These are phyloP conservation scores for Tursiops truncatus DNA, from an alignment of 2,113 vertebrate genomes.

Conservation along the genomic window DNA sequence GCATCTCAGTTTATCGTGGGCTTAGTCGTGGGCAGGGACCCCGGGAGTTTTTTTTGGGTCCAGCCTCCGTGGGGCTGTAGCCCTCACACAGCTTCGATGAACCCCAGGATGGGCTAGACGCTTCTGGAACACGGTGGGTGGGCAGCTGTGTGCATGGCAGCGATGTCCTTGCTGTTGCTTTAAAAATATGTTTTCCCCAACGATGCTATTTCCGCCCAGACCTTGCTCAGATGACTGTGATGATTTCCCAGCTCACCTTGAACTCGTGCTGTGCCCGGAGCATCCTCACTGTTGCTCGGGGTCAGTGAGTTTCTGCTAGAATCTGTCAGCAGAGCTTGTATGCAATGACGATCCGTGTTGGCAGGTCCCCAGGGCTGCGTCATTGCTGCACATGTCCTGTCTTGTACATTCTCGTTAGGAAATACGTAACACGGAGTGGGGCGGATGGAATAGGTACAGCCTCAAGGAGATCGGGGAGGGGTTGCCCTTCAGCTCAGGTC, in stretches of 20 bases:
- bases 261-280: neutral
- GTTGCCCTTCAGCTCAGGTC: neutral
- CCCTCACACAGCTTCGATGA: accelerated
- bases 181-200: accelerated
- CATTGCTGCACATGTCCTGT: accelerated
- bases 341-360: accelerated
- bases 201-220: accelerated
- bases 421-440: accelerated
- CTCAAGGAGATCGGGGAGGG: accelerated
- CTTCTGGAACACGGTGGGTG: accelerated
- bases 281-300: accelerated
- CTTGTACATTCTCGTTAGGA: accelerated
- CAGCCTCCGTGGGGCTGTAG: accelerated
- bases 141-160: accelerated
- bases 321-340: neutral
- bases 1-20: accelerated
- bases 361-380: neutral
- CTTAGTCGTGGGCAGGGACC: neutral
- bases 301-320: neutral
- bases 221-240: accelerated
- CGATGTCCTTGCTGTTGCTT: accelerated
- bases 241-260: neutral
- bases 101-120: accelerated
- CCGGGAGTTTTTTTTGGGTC: accelerated
- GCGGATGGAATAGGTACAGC: accelerated